Conservation (phyloP, 2,888 invertebrate species). For the Chymomyza amoena region DNA sequence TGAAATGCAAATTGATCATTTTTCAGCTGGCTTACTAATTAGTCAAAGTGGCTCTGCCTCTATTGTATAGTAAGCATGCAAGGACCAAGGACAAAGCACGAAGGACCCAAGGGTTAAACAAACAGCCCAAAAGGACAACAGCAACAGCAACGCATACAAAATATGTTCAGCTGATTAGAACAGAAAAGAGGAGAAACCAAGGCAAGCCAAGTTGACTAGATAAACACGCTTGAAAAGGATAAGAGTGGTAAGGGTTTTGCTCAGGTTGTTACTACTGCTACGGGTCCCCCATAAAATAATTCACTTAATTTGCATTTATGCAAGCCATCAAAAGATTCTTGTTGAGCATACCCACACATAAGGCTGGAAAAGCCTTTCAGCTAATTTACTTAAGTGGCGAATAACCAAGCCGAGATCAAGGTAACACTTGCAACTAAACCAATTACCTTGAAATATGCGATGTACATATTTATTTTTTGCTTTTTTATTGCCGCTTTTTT, state of each 20-base stretch:
- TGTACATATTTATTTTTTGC: background rate
- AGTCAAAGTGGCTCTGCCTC: constrained; percentile 64
- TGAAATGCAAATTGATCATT: constrained; percentile 73
- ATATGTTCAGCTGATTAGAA: constrained; percentile 35
- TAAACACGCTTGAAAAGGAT: constrained; percentile 31
- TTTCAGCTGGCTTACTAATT: constrained; percentile 63
- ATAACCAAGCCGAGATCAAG: background rate
- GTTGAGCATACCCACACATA: constrained; percentile 49
- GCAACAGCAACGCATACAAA: background rate
- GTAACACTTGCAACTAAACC: background rate
- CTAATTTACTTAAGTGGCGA: background rate
- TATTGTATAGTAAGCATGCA: too few relatives aligned
- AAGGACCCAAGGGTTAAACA: background rate
- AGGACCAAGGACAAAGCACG: background rate
- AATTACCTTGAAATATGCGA: background rate
- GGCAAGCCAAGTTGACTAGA: constrained; percentile 31
- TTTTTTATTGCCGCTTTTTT: background rate
- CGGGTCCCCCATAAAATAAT: constrained; percentile 35
- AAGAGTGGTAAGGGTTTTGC: constrained; percentile 12
- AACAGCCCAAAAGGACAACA: background rate
- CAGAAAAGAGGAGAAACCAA: background rate
- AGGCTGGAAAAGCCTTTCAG: background rate
- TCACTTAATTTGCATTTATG: constrained; percentile 63
- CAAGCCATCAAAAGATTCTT: constrained; percentile 60
- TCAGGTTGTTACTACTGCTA: background rate